Evolutionary conservation across 2,888 invertebrate species (phyloP).

Genomic region (Dyspetes luteomarginatus): DNA sequence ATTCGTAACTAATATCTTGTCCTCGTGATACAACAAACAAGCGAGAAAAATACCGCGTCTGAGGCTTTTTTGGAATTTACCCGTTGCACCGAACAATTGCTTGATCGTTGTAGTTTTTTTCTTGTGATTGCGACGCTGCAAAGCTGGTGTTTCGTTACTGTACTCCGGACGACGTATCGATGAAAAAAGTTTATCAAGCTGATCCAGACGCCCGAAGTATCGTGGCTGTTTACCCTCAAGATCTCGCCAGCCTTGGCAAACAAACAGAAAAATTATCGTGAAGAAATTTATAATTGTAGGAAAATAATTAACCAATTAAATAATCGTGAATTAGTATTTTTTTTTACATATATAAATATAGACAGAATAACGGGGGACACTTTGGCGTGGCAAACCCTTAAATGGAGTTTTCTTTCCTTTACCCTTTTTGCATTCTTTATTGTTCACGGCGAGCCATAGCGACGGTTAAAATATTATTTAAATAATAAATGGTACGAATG

Average conservation of each 20-base stretch:
- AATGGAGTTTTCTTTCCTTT: too few relatives aligned
- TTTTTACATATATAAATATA: too few relatives aligned
- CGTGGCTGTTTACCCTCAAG: slow-evolving; percentile 89
- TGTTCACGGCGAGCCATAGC: too few relatives aligned
- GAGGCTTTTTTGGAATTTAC: slow-evolving; percentile 97
- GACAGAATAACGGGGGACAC: too few relatives aligned
- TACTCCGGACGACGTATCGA: slow-evolving; percentile 89
- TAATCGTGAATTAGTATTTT: too few relatives aligned
- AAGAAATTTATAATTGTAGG: slow-evolving; percentile 11
- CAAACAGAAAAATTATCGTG: slow-evolving; percentile 38
- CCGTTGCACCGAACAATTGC: slow-evolving; percentile 97
- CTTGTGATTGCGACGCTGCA: slow-evolving; percentile 90
- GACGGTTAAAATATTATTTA: too few relatives aligned
- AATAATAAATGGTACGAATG: too few relatives aligned
- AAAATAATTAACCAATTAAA: neutral
- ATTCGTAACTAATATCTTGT: slow-evolving; percentile 97
- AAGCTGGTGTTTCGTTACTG: slow-evolving; percentile 87
- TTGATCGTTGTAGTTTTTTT: slow-evolving; percentile 93
- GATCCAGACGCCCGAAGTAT: slow-evolving; percentile 88
- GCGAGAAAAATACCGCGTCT: slow-evolving; percentile 97
- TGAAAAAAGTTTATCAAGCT: slow-evolving; percentile 90
- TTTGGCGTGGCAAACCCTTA: too few relatives aligned
- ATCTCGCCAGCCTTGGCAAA: slow-evolving; percentile 92
- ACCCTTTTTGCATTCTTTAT: too few relatives aligned
- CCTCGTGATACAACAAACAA: slow-evolving; percentile 96